phyloP scores from a whole-genome alignment of 1,140 invertebrate genomes.

The Meloidogyne floridensis region DNA sequence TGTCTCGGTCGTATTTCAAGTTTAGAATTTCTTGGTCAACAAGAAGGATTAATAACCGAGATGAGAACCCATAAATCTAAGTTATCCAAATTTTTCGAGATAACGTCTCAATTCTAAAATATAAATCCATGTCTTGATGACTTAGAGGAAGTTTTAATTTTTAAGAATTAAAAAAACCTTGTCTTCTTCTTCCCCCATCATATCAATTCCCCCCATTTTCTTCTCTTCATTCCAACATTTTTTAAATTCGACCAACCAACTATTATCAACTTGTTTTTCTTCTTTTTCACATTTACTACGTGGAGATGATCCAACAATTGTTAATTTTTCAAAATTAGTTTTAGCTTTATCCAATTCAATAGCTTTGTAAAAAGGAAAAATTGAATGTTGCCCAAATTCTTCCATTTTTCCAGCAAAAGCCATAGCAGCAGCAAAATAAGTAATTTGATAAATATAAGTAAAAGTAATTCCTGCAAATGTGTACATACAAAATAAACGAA shows the following conservation, averaged over 20 bases:
- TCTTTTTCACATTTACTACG: neutral
- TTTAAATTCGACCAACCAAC: neutral
- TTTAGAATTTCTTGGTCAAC: too few species aligned
- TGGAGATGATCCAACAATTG: slow-evolving; percentile 35
- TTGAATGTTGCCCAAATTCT: slow-evolving; percentile 54
- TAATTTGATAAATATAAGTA: slow-evolving; percentile 68
- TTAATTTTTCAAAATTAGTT: slow-evolving; percentile 35
- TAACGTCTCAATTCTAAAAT: too few species aligned
- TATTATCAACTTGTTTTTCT: neutral
- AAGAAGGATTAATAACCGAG: too few species aligned
- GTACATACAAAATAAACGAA: slow-evolving; percentile 68
- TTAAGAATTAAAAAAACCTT: neutral
- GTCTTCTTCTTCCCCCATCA: neutral
- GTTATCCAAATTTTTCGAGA: too few species aligned
- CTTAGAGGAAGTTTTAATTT: too few species aligned
- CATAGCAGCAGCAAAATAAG: slow-evolving; percentile 65
- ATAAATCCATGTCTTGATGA: too few species aligned
- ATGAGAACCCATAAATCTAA: too few species aligned
- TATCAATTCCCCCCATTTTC: too few species aligned
- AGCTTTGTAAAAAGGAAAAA: slow-evolving; percentile 28
- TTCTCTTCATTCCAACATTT: neutral
- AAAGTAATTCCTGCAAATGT: slow-evolving; percentile 66
- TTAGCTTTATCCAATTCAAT: slow-evolving; percentile 10
- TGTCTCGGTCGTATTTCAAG: too few species aligned
- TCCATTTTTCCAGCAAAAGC: slow-evolving; percentile 66